Base-by-base conservation (phyloP, 2,888 invertebrate species). In the Agonopterix alstromeriana region DNA sequence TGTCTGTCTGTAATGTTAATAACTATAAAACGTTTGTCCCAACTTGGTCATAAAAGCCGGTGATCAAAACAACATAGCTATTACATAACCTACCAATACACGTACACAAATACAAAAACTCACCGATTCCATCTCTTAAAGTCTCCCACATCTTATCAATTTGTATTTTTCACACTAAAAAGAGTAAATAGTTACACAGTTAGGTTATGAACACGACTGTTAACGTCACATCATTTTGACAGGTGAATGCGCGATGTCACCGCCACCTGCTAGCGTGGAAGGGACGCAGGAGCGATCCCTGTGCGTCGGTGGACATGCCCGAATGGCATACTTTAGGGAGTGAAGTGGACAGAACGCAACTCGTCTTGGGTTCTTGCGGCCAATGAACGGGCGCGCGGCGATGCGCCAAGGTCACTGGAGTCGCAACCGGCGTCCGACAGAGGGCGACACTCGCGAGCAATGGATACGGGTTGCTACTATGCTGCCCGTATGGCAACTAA, bases 401-500 rank as follows among this genome's bases (percentile, higher is more conserved):
- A 72, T 64, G 69, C 70, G 67, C 75, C 84, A 87, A 87, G 86
- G 87, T 84, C 83, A 82, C 74, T 67, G 70, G 66, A 67, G 61
- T 63, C 68, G 61, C 65, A 68, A 65, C 67, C 66, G 68, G 70
- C 67, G 60, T 62, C 70, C 73, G 65, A 55, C 56, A 82, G 81
- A 77, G 75, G 83, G 82, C 83, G 72, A 74, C 74, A 73, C 74
- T 56, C 55, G 53, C 59, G 54, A 53, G 49, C 61, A 54, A 49
- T 55, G 55, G 52, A 77, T 69, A 74, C 85, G 80, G 77, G 82
- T 70, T 70, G 61, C 78, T 73, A 59, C 72, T 60, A 54, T 70
- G 82, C 73, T 73, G 82, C 84, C 82, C 83, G 83, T 81, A 79
- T 79, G 76, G 78, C 83, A 84, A 87, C 86, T 85, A 82, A 78